Conservation (phyloP, 2,113 vertebrate genomes). For the Mugil cephalus region DNA sequence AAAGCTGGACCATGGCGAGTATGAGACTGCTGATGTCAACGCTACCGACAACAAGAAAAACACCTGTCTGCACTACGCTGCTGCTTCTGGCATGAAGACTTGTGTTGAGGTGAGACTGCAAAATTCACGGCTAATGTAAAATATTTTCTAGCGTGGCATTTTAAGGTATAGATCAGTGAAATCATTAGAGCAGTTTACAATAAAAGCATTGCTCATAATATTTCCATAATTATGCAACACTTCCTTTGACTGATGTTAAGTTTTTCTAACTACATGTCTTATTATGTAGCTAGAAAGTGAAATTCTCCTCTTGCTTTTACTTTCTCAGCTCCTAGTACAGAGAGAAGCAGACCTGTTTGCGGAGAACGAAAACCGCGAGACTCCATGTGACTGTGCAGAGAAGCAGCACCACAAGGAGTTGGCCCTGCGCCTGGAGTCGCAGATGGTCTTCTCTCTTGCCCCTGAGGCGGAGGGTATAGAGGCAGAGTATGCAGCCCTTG, state of each 20-base stretch:
- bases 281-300: not conserved
- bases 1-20: conserved; percentile 95
- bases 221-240: not conserved
- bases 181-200: not conserved
- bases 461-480: conserved; percentile 95
- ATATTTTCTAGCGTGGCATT: not conserved
- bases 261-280: not conserved
- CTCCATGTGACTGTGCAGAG: conserved; percentile 98
- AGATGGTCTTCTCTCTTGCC: conserved; percentile 98
- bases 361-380: conserved; percentile 98
- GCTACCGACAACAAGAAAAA: conserved; percentile 97
- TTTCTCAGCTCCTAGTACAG: conserved; percentile 86
- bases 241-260: not conserved
- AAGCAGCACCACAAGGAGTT: conserved; percentile 97
- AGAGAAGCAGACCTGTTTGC: conserved; percentile 95
- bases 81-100: conserved; percentile 98
- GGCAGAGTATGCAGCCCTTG: conserved; percentile 96
- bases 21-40: conserved; percentile 92
- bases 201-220: not conserved
- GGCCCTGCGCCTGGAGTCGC: conserved; percentile 97
- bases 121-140: conserved; percentile 5
- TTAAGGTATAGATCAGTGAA: conserved; percentile 16
- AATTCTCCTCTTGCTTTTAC: conserved; percentile 17
- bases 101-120: conserved; percentile 92
- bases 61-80: conserved; percentile 95